Evolutionary conservation across 2,888 invertebrate species (phyloP), one percentile per base, ranked within the genome.

Genomic region (Parnassius orleans): DNA sequence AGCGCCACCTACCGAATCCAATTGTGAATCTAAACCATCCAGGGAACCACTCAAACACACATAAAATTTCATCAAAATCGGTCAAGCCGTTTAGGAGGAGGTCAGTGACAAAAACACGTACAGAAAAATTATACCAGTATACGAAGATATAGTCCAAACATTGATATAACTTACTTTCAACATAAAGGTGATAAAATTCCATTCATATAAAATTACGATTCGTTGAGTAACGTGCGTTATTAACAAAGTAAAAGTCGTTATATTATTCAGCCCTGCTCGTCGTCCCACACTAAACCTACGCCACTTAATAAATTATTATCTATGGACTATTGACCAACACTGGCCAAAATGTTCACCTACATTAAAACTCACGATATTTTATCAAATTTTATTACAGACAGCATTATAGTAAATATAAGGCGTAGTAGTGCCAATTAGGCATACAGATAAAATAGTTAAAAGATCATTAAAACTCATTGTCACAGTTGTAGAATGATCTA

Each of bases 291-390:
- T 33, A 63, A 69, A 68, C 83, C 83, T 78, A 82, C 84, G 72
- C 75, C 65, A 68, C 63, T 67, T 70, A 68, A 74, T 71, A 72
- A 72, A 71, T 72, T n/a, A 19, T 19, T 75, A 73, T 66, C 66
- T 59, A 71, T 70, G 69, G 69, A 73, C 63, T 51, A 55, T 85
- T 89, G 90, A 85, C 90, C 90, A 88, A 80, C 61, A 66, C 79
- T 80, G 78, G 71, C 87, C 89, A 86, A 87, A 89, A 82, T 70
- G 65, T 63, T 79, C 81, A 78, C 89, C 87, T 80, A 86, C 86
- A 33, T 50, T 47, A 12, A 60, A 61, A 65, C 58, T 64, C 47
- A 46, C 57, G 54, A 60, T 53, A 53, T 15, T 53, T 47, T 53
- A 47, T 53, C 53, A 15, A 12, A 53, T 12, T 9, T 24, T 24